Evolutionary conservation across 2,888 invertebrate genomes (phyloP), one percentile per base, ranked within the genome.

Genomic region (Zele albiditarsus): DNA sequence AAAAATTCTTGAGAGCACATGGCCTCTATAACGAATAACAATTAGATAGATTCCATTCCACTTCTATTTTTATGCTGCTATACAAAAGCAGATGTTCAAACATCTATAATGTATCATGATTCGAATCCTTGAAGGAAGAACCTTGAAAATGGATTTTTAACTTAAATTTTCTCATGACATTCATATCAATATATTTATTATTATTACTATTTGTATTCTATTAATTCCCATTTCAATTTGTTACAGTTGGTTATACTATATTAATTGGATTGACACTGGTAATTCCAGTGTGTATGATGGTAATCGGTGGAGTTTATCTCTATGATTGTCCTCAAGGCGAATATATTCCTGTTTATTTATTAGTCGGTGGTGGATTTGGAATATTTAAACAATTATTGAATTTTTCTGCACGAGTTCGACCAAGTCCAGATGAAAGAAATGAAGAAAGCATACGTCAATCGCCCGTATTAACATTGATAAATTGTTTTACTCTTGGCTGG

Each of bases 401-500:
- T 85, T 88, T 93, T 66, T 91, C 91, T 6, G 90, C 92, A 58
- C 88, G 92, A 80, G 91, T 92, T 20, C 87, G 91, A 71, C 90
- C 91, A 80, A 89, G 90, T 23, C 91, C 90, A 79, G 91, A 91
- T 78, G 92, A 92, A 81, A 88, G 91, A 73, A 91, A 91, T 77
- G 91, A 91, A 79, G 91, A 91, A 83, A 90, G 90, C 81, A 85
- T 91, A 77, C 85, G 91, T 76, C 92, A 91, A 81, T 91, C 91
- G 25, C 91, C 91, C 3, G 91, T 91, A 16, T 91, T 92, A 82
- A 91, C 91, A 2, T 82, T 92, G 74, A 89, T 93, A 42, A 92
- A 92, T 86, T 92, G 92, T 84, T 94, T 94, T 84, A 91, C 94
- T 89, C 87, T 93, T 62, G 93, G 92, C 58, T 94, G 94, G 94